A percentile compares a stretch with the other conserved stretches of the same genome.
Evolutionary conservation across 1,140 invertebrate species (phyloP).

Genomic region (Drosophila parabipectinata): DNA sequence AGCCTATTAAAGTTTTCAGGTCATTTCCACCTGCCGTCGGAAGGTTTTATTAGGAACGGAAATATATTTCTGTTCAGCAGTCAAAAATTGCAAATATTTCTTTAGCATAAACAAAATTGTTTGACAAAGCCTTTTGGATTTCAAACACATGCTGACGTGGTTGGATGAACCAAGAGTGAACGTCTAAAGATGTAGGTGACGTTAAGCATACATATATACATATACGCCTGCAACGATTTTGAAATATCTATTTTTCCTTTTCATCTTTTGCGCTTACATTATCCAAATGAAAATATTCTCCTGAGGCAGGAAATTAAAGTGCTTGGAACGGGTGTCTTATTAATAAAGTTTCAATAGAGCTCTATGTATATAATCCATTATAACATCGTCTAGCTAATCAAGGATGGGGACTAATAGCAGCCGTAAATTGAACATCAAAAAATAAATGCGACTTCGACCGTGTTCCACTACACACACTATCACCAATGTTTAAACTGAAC

Average conservation of each 20-base stretch:
- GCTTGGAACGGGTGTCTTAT: not conserved
- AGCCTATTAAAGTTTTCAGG: no score
- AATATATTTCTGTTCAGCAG: not conserved
- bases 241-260: not conserved
- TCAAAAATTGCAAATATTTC: not conserved
- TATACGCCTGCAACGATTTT: constrained; percentile 5
- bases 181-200: not conserved
- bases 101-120: not conserved
- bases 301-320: not conserved
- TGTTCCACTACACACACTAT: not conserved
- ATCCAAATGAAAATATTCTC: constrained; percentile 16
- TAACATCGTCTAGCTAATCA: not conserved
- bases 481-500: no score
- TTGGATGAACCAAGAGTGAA: not conserved
- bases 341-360: not conserved
- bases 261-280: constrained; percentile 6
- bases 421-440: not conserved
- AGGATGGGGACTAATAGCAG: not conserved
- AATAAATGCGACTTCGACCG: not conserved
- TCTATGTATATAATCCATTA: not conserved
- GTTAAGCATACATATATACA: not conserved
- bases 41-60: not conserved
- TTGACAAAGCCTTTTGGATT: constrained; percentile 1
- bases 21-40: not conserved
- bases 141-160: not conserved